Base-by-base conservation (phyloP, 1,140 invertebrate species). In the Pectinophora gossypiella region DNA sequence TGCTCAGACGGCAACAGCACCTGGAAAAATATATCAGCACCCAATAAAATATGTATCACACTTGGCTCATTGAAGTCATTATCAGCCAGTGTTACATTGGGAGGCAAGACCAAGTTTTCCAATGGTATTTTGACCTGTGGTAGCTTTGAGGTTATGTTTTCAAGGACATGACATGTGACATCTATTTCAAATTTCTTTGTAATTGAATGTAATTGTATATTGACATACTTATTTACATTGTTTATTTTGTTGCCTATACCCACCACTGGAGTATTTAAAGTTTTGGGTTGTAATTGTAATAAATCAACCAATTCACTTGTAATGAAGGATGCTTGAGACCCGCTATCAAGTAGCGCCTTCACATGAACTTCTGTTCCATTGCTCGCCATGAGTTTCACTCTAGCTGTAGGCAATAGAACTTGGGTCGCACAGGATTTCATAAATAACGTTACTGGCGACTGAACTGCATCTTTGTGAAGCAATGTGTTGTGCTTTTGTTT, bases 1-100 rank as follows among this genome's bases (percentile, higher is more conserved):
- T 4, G 35, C 5, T 61, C 13, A 15, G 61, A 54, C 9, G 19
- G 48, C n/a, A 56, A 52, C 0, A 77, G 21, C 20, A 72, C 40
- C 20, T 72, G 51, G 58, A 60, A 76, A 51, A 76, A 74, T n/a
- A 74, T 18, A 6, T 59, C 58, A 15, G 64, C 71, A 5, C 61
- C 68, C 1, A 76, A 50, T 19, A 76, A 23, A 35, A 74, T 54
- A 23, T 77, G 58, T 43, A 72, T 64, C 13, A 51, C 40, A 36
- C 60, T 61, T 9, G 70, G 59, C 13, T 15, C 21, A 32, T 64
- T 19, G 48, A 64, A 73, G 5, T 60, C 10, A 6, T 58, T 43
- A 57, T 69, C 68, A 13, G 68, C 70, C 2, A 74, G 32, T 19
- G 9, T 27, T 15, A 66, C 45, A 16, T 54, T 32, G 3, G 21